Conservation (phyloP, 2,797 vertebrate genomes). For the Amblyraja radiata region DNA sequence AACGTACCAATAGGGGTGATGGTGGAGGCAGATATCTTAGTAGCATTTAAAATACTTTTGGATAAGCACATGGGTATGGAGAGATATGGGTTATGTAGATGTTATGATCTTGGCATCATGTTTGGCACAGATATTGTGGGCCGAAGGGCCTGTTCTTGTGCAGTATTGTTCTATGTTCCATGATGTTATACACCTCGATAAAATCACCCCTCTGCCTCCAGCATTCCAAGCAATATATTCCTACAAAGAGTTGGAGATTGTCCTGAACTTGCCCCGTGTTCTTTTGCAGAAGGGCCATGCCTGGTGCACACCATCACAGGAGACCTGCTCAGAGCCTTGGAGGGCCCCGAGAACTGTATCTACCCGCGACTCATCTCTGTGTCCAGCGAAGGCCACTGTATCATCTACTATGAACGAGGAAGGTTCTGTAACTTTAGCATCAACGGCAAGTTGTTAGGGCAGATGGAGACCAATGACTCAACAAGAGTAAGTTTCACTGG, state of each 20-base stretch:
- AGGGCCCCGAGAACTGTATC: constrained; percentile 81
- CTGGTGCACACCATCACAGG: constrained; percentile 98
- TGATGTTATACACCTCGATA: too few species aligned
- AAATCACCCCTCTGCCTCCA: too few species aligned
- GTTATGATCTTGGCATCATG: too few species aligned
- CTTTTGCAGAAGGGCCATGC: constrained; percentile 81
- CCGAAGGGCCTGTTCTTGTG: too few species aligned
- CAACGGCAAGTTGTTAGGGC: constrained; percentile 92
- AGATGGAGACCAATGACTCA: constrained; percentile 97
- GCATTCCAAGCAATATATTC: too few species aligned
- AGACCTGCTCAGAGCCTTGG: constrained; percentile 86
- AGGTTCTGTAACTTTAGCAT: constrained; percentile 99
- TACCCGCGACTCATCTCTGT: constrained; percentile 85
- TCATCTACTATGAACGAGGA: constrained; percentile 95
- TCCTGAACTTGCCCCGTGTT: constrained; percentile 29
- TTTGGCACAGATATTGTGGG: too few species aligned
- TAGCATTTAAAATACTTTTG: too few species aligned
- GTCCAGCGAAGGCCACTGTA: constrained; percentile 94
- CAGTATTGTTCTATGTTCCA: too few species aligned
- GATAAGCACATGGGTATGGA: too few species aligned
- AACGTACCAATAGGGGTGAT: too few species aligned
- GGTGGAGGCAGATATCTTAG: too few species aligned
- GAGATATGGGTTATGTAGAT: too few species aligned
- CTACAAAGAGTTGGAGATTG: constrained; percentile 13
- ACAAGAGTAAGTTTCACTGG: constrained; percentile 69